phyloP scores from a whole-genome alignment of 2,113 vertebrate genomes.

The Ammospiza caudacuta region DNA sequence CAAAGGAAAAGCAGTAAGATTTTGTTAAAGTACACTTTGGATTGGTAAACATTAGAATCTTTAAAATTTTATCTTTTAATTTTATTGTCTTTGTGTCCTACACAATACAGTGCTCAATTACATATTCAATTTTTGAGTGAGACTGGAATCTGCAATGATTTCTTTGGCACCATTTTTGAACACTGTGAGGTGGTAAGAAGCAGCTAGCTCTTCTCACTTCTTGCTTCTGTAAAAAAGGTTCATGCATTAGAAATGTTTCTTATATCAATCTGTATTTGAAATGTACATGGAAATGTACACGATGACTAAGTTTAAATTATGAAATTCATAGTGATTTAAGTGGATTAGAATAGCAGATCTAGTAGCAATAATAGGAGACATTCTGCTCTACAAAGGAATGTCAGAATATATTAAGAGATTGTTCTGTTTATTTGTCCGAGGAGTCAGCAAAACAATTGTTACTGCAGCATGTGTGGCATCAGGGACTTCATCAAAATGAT shows the following conservation, averaged over 20 bases:
- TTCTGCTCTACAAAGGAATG: not conserved
- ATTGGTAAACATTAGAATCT: not conserved
- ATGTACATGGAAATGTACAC: not conserved
- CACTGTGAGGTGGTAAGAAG: not conserved
- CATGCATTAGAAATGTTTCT: not conserved
- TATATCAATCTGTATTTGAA: not conserved
- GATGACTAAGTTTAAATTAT: not conserved
- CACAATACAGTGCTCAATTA: not conserved
- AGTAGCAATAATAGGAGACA: not conserved
- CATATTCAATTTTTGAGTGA: not conserved
- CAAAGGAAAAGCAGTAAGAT: not conserved
- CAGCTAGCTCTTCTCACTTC: not conserved
- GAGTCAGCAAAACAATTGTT: slow-evolving; percentile 24
- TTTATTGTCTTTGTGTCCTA: not conserved
- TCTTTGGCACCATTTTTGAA: not conserved
- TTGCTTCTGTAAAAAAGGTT: not conserved
- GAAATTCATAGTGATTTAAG: not conserved
- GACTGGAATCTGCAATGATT: not conserved
- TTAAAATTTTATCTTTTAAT: not conserved
- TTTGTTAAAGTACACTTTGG: not conserved
- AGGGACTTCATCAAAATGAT: slow-evolving; percentile 34
- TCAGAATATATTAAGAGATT: not conserved
- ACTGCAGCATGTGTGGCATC: not conserved
- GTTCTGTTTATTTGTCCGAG: not conserved
- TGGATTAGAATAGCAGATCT: not conserved